These are phyloP conservation scores for Leptinotarsa defecta DNA, from an alignment of 1,140 invertebrate genomes.

Conservation along the genomic window DNA sequence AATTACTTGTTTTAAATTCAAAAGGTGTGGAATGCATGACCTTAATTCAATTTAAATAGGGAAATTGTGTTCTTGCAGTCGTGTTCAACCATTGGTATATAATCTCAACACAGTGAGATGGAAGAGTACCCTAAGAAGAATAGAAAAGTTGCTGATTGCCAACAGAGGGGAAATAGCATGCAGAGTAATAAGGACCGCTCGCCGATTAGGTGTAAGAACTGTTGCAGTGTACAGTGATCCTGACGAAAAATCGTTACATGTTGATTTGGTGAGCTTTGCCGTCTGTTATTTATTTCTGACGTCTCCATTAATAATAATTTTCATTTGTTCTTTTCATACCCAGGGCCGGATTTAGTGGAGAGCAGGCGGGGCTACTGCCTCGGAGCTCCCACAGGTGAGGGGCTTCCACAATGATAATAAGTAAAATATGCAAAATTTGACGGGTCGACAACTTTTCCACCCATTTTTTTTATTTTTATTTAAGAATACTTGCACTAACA, in stretches of 20 bases:
- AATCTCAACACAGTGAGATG: slow-evolving; percentile 36
- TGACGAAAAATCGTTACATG: slow-evolving; percentile 82
- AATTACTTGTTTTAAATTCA: too few relatives aligned
- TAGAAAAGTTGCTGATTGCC: slow-evolving; percentile 86
- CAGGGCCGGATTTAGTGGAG: too few relatives aligned
- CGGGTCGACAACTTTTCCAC: too few relatives aligned
- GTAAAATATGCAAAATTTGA: too few relatives aligned
- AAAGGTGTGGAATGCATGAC: not conserved
- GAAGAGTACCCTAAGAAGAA: slow-evolving; percentile 52
- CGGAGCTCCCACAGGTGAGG: too few relatives aligned
- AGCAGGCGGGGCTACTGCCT: too few relatives aligned
- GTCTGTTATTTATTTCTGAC: too few relatives aligned
- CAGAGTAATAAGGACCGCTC: slow-evolving; percentile 86
- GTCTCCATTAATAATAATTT: too few relatives aligned
- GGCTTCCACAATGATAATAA: too few relatives aligned
- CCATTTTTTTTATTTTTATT: too few relatives aligned
- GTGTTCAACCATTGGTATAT: not conserved
- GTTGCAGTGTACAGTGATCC: slow-evolving; percentile 96
- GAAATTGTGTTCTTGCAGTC: not conserved
- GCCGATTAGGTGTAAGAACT: slow-evolving; percentile 86
- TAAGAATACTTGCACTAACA: too few relatives aligned
- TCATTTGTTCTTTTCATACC: too few relatives aligned
- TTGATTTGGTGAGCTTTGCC: slow-evolving; percentile 64
- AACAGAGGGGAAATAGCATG: slow-evolving; percentile 98
- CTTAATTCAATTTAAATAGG: not conserved